These are phyloP conservation scores for Sebastes minor DNA, from an alignment of 2,797 vertebrate genomes.

Conservation along the genomic window DNA sequence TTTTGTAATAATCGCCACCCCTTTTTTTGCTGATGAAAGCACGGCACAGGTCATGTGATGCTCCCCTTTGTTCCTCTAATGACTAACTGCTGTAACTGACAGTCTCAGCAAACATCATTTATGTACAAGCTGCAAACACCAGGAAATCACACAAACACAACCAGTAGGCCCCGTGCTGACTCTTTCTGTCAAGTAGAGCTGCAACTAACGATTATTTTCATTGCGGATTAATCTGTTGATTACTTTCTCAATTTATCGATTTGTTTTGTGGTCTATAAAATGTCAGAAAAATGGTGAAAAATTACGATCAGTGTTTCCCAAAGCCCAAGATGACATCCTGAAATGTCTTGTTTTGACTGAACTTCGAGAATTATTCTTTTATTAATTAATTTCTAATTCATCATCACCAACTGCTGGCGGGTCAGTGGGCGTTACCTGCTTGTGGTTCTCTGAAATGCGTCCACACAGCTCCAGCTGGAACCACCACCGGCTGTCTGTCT, in stretches of 20 bases:
- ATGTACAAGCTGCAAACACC: not conserved
- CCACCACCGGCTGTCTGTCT: slow-evolving; percentile 85
- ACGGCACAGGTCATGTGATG: not conserved
- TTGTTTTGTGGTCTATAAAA: too few species aligned
- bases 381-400: too few species aligned
- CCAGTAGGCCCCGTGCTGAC: not conserved
- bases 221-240: too few species aligned
- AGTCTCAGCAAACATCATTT: slow-evolving; percentile 5
- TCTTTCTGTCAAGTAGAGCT: too few species aligned
- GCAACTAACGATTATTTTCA: too few species aligned
- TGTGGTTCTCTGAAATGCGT: slow-evolving; percentile 93
- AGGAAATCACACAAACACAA: slow-evolving; percentile 14
- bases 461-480: slow-evolving; percentile 89
- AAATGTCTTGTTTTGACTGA: too few species aligned
- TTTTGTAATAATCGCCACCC: not conserved
- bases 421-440: slow-evolving; percentile 79
- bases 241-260: too few species aligned
- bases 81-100: slow-evolving; percentile 4
- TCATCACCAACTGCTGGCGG: not conserved
- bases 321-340: too few species aligned
- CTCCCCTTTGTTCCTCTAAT: slow-evolving; percentile 11
- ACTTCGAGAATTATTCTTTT: too few species aligned
- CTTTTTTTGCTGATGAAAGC: not conserved
- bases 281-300: too few species aligned
- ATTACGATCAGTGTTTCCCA: too few species aligned